Conservation (phyloP, 2,888 invertebrate genomes). For the Cephus rjabovi region DNA sequence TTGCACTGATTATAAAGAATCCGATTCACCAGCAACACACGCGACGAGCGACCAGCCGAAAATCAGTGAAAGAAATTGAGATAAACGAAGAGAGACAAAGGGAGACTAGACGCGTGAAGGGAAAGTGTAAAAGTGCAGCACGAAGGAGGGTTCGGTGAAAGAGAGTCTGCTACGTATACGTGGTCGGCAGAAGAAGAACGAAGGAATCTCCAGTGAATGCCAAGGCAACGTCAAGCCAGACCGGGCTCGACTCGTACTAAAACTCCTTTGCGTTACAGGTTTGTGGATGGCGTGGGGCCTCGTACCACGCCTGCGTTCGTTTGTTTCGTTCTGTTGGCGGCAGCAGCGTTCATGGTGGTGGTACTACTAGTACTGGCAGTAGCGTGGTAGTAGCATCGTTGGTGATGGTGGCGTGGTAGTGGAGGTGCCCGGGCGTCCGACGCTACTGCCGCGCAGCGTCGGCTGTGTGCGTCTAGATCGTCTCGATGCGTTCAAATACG, state of each 20-base stretch:
- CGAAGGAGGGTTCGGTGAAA: not conserved
- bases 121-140: not conserved
- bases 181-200: not conserved
- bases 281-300: constrained; percentile 8
- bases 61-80: not conserved
- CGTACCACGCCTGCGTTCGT: constrained; percentile 4
- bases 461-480: not conserved
- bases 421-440: not conserved
- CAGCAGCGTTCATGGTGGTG: no score
- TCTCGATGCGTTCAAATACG: not conserved
- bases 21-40: no score
- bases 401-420: no score
- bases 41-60: no score
- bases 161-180: not conserved
- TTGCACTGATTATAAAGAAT: no score
- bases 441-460: not conserved
- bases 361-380: no score
- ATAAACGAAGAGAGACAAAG: not conserved
- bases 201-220: not conserved
- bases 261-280: constrained; percentile 13
- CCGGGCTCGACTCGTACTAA: constrained; percentile 42
- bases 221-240: constrained; percentile 32
- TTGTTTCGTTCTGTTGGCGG: not conserved
- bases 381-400: no score
- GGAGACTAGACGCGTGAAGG: not conserved